phyloP scores from a whole-genome alignment of 2,113 vertebrate genomes.

The Ctenodactylus gundi region DNA sequence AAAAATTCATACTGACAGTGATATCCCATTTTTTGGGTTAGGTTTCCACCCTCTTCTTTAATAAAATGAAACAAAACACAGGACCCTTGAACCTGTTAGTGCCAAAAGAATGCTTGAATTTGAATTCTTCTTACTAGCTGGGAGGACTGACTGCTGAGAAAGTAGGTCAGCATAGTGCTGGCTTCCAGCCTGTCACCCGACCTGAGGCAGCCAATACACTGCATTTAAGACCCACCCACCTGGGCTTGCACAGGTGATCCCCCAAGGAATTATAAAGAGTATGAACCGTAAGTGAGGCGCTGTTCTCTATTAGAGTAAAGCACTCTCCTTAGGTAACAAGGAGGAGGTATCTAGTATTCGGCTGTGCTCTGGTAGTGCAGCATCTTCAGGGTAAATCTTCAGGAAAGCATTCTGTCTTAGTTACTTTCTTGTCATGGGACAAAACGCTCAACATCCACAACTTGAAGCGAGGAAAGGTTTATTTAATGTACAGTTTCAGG shows the following conservation, averaged over 20 bases:
- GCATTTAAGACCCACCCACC: conserved; percentile 72
- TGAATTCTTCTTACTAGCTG: conserved; percentile 10
- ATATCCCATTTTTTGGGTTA: neutral
- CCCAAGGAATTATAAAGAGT: conserved; percentile 75
- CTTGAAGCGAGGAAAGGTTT: too few relatives aligned
- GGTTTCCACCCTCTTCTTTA: neutral
- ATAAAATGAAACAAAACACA: neutral
- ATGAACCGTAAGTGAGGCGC: conserved; percentile 78
- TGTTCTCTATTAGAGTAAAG: neutral
- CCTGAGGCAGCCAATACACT: conserved; percentile 64
- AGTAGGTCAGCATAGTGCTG: conserved; percentile 58
- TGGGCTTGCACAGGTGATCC: conserved; percentile 6
- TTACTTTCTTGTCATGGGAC: too few relatives aligned
- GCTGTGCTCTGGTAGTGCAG: neutral
- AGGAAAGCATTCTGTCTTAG: too few relatives aligned
- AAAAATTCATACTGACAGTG: conserved; percentile 10
- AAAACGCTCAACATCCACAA: too few relatives aligned
- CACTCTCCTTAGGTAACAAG: neutral
- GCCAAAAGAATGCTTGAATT: conserved; percentile 30
- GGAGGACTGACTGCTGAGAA: conserved; percentile 30
- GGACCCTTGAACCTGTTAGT: neutral
- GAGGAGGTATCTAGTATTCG: neutral
- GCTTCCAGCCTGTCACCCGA: neutral
- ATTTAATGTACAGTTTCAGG: too few relatives aligned
- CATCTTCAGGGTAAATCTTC: neutral